Evolutionary conservation across 2,888 invertebrate species (phyloP), one percentile per base, ranked within the genome.

Genomic region (Aelia acuminata): DNA sequence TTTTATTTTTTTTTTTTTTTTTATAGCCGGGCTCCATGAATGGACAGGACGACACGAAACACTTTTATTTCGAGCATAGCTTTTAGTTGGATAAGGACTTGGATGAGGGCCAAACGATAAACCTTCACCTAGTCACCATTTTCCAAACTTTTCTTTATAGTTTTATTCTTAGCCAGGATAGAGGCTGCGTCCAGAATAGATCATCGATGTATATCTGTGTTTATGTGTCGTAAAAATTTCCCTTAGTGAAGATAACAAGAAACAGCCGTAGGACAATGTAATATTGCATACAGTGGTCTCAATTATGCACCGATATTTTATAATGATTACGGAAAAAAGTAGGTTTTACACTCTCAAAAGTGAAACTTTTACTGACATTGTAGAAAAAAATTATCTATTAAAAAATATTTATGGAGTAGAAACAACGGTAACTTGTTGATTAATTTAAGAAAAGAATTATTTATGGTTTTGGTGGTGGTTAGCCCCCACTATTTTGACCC

Each of bases 81-180:
- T 70, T 70, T 70, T 70, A 70, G 63, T 70, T 31, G 20, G 63
- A 35, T 35, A 35, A 18, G 63, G 63, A 35, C 20, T 70, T n/a
- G 63, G 63, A 31, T 20, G 18, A 5, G 18, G 35, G 63, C 63
- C 63, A 70, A 35, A 7, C 31, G 31, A 70, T 70, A 70, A 70
- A 70, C 63, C 63, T 70, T 70, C 63, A 70, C 63, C 63, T 70
- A 70, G 63, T 70, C 63, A 70, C 63, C 63, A 70, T 5, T 70
- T 70, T 70, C 31, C 63, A 70, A 18, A 31, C 63, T 70, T 70
- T 35, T 35, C 63, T 70, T 35, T 70, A 70, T 70, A 70, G 35
- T 20, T 31, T 7, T 35, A 18, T 70, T 70, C 35, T 70, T 70
- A 35, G 5, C 26, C 26, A 63, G 31, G 5, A 13, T 70, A 20